Evolutionary conservation across 1,140 invertebrate species (phyloP).

Genomic region (Saxidomus purpurata): DNA sequence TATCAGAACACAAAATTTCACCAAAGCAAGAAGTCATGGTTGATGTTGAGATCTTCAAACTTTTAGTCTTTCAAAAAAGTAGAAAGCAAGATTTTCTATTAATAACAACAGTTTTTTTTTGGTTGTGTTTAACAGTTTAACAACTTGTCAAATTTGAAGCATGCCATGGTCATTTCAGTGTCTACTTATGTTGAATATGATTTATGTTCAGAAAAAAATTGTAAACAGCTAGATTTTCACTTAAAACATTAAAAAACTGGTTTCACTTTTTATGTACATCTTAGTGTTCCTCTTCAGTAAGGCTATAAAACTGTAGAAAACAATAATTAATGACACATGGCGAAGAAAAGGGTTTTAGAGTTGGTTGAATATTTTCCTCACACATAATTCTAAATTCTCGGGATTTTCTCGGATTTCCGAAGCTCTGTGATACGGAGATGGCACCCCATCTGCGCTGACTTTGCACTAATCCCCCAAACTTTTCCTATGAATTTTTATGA

Average conservation of each 20-base stretch:
- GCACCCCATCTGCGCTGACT: conserved; percentile 16
- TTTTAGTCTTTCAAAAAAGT: too few species aligned
- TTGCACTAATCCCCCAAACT: conserved; percentile 20
- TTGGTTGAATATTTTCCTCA: conserved; percentile 22
- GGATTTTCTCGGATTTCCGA: conserved; percentile 33
- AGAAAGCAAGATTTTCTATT: too few species aligned
- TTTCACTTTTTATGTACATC: neutral
- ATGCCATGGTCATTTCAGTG: neutral
- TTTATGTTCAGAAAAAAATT: neutral
- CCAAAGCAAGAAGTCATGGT: too few species aligned
- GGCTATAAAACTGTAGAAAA: neutral
- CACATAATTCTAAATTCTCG: neutral
- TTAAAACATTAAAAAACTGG: neutral
- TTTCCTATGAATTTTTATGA: conserved; percentile 47
- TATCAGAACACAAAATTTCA: too few species aligned
- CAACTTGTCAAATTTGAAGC: neutral
- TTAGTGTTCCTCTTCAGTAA: neutral
- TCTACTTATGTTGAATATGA: neutral
- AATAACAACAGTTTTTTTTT: too few species aligned
- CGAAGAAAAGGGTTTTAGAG: neutral
- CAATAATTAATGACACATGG: conserved; percentile 42
- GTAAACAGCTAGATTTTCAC: neutral
- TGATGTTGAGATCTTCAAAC: too few species aligned
- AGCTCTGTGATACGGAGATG: neutral
- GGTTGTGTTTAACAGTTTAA: too few species aligned